phyloP scores from a whole-genome alignment of 2,888 invertebrate species.

The Nemapogon koenigi region DNA sequence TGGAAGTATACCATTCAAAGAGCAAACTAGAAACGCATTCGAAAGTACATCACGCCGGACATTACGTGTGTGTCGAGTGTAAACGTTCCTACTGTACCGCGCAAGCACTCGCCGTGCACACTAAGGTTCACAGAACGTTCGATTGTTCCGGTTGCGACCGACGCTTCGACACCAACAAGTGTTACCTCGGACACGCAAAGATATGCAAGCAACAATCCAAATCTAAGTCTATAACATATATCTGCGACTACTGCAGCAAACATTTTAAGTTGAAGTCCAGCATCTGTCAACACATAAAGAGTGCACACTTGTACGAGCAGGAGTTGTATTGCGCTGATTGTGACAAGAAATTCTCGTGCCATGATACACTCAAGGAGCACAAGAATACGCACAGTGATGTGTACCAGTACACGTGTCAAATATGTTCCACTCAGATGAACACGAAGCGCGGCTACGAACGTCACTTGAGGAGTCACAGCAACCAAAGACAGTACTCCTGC shows the following conservation, averaged over 20 bases:
- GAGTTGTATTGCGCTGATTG: constrained; percentile 29
- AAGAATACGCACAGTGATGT: constrained; percentile 26
- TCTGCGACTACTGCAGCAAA: constrained; percentile 32
- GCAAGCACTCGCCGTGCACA: constrained; percentile 21
- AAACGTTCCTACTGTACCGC: constrained; percentile 21
- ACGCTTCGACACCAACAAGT: constrained; percentile 25
- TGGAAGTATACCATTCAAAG: constrained; percentile 19
- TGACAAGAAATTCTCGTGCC: constrained; percentile 27
- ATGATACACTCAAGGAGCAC: constrained; percentile 27
- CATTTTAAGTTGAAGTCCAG: constrained; percentile 21
- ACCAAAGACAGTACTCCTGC: background rate
- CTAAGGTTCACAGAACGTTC: constrained; percentile 20
- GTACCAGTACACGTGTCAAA: constrained; percentile 24
- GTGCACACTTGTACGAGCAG: constrained; percentile 21
- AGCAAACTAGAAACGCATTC: constrained; percentile 15
- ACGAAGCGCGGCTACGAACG: constrained; percentile 27
- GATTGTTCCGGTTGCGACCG: constrained; percentile 25
- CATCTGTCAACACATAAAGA: constrained; percentile 24
- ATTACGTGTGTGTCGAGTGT: constrained; percentile 26
- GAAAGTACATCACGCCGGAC: constrained; percentile 15
- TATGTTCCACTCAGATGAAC: constrained; percentile 26
- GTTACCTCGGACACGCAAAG: constrained; percentile 24
- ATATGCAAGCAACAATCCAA: constrained; percentile 17
- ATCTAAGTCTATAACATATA: constrained; percentile 14
- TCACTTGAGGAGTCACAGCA: constrained; percentile 18